Evolutionary conservation across 2,113 vertebrate species (phyloP), one percentile per base, ranked within the genome.

Genomic region (Mesocricetus auratus): DNA sequence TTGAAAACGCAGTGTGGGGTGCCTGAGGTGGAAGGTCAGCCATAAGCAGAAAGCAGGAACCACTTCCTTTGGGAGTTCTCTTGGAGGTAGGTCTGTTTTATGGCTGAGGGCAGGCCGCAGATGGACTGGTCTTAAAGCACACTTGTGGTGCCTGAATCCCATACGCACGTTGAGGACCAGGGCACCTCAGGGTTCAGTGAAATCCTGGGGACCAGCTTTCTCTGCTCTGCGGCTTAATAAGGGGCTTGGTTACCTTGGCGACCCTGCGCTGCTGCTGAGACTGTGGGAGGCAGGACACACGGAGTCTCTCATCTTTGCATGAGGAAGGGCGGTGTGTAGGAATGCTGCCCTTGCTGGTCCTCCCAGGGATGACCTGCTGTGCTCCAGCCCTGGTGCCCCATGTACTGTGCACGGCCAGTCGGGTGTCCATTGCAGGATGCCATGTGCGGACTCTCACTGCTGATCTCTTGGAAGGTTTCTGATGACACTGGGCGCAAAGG

Each of bases 301-400:
- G 3, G 39, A 21, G 10, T 29, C 31, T 66, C n/a, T 22, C 31
- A 1, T 64, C 8, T 64, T 0, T 2, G 42, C 45, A 22, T 6
- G 22, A 4, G 19, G 36, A 75, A 42, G 75, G 56, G n/a, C 64
- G 53, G 17, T 17, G 45, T 42, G 50, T 12, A 7, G 68, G 79
- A 42, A 42, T 8, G 1, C 0, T 8, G 53, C 8, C 36, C 7
- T 15, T 13, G 58, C 64, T 2, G 8, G 1, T 26, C 13, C n/a
- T 5, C 42, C 0, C 0, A 12, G 13, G 22, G 9, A 58, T 24
- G 7, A 73, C 26, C 24, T 21, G 78, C 88, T 33, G 29, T 1
- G 21, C 82, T 78, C 9, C 13, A 42, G n/a, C 58, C 62, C 4
- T 5, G 19, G 66, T 5, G 19, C 33, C 4, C 15, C 4, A 11